A percentile compares a stretch with the other conserved stretches of the same genome.
phyloP scores from a whole-genome alignment of 2,888 invertebrate species.

The Venusia cambrica region DNA sequence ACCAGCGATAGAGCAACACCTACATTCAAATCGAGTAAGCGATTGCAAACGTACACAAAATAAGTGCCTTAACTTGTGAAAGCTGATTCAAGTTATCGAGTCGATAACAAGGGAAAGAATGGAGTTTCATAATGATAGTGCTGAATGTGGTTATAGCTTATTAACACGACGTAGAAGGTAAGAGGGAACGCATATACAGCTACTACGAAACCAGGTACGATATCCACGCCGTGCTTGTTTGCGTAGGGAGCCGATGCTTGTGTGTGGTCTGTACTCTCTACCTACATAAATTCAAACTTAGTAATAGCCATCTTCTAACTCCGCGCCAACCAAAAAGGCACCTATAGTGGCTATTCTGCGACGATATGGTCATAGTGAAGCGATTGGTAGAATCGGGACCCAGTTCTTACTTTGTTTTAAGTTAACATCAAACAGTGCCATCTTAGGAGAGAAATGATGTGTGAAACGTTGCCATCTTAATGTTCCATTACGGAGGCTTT shows the following conservation, averaged over 20 bases:
- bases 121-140: conserved; percentile 66
- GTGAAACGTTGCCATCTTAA: conserved; percentile 44
- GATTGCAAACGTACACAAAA: conserved; percentile 40
- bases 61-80: conserved; percentile 47
- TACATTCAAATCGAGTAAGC: conserved; percentile 5
- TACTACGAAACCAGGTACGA: conserved; percentile 45
- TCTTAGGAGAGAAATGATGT: conserved; percentile 40
- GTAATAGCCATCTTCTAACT: conserved; percentile 35
- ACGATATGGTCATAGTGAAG: too few relatives aligned
- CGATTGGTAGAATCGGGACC: too few relatives aligned
- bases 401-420: conserved; percentile 32
- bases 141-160: conserved; percentile 66
- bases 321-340: too few relatives aligned
- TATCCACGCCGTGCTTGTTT: conserved; percentile 57
- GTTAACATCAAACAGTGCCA: conserved; percentile 36
- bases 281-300: conserved; percentile 34
- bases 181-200: conserved; percentile 57
- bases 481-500: conserved; percentile 44
- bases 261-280: conserved; percentile 71
- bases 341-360: too few relatives aligned
- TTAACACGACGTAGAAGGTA: conserved; percentile 61
- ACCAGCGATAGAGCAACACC: background rate
- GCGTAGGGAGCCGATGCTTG: conserved; percentile 57
- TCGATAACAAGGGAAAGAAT: conserved; percentile 67
- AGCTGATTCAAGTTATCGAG: conserved; percentile 57